Evolutionary conservation across 2,888 invertebrate species (phyloP).

Genomic region (Glyphotaelius pellucidus): DNA sequence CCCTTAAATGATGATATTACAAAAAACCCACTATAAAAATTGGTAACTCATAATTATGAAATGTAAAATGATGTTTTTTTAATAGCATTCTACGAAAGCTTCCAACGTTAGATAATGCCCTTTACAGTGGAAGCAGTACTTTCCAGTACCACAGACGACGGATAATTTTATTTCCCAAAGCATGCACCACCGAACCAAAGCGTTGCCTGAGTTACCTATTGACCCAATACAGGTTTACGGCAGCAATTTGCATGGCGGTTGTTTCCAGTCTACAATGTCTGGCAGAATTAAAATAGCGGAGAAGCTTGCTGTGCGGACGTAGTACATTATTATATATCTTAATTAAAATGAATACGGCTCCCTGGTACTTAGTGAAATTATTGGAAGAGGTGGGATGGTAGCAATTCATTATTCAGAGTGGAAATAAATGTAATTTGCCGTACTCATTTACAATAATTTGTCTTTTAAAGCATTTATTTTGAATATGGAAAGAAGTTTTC

Average conservation of each 20-base stretch:
- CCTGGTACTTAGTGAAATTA: neutral
- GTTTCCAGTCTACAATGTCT: neutral
- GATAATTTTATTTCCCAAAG: neutral
- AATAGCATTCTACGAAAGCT: neutral
- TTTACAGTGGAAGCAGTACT: neutral
- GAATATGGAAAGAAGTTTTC: neutral
- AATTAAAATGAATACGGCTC: constrained; percentile 5
- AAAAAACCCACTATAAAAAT: too few species aligned
- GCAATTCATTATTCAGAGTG: neutral
- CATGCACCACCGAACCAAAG: neutral
- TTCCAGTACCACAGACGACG: neutral
- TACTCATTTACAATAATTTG: neutral
- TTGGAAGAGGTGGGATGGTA: neutral
- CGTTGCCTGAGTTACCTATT: neutral
- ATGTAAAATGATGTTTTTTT: too few species aligned
- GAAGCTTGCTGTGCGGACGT: neutral
- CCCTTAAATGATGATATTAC: too few species aligned
- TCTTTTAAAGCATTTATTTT: neutral
- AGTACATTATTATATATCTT: constrained; percentile 2
- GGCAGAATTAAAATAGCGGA: neutral
- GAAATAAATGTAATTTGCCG: neutral
- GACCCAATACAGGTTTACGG: neutral
- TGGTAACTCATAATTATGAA: too few species aligned
- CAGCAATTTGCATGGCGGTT: neutral
- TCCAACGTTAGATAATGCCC: neutral